Base-by-base conservation (phyloP, 2,888 invertebrate genomes). In the Agelastica alni region DNA sequence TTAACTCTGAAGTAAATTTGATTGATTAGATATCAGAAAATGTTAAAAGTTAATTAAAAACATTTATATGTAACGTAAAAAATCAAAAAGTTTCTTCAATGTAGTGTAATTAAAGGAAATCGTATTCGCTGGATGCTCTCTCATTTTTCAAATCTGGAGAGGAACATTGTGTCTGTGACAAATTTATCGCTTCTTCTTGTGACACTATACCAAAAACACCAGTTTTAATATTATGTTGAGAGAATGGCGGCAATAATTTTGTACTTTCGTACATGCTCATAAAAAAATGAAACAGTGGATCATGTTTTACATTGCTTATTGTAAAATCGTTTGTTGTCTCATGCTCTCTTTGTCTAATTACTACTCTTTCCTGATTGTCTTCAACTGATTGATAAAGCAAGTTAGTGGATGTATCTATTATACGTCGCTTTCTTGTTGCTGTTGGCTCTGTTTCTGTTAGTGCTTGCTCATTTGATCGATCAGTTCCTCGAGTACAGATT, bases 211-310 rank as follows among this genome's bases (percentile, higher is more conserved):
- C 17, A 26, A 42, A 42, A 28, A 42, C 7, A 28, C 30, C 30
- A 28, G 42, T 42, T 42, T 42, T 42, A 42, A 42, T 42, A 26
- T 5, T 28, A 28, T 42, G 42, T 22, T 42, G n/a, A n/a, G n/a
- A n/a, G n/a, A n/a, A n/a, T 14, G 9, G 12, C 9, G 42, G 26
- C n/a, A 42, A 42, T 22, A 13, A 14, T 42, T 42, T 28, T 42
- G 28, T 42, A 42, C 13, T 42, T 28, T 42, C 16, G 26, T 42
- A 42, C 42, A 28, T 42, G 30, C 42, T 42, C 12, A 42, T 28
- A 14, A 42, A 42, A 42, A 42, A 42, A 28, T 26, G 3, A 42
- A 42, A 26, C 12, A 42, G n/a, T n/a, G n/a, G n/a, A n/a, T n/a
- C n/a, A n/a, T n/a, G n/a, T n/a, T 42, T 28, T 6, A 42, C 42